Evolutionary conservation across 2,888 invertebrate species (phyloP).

Genomic region (Drosophila pegasa): DNA sequence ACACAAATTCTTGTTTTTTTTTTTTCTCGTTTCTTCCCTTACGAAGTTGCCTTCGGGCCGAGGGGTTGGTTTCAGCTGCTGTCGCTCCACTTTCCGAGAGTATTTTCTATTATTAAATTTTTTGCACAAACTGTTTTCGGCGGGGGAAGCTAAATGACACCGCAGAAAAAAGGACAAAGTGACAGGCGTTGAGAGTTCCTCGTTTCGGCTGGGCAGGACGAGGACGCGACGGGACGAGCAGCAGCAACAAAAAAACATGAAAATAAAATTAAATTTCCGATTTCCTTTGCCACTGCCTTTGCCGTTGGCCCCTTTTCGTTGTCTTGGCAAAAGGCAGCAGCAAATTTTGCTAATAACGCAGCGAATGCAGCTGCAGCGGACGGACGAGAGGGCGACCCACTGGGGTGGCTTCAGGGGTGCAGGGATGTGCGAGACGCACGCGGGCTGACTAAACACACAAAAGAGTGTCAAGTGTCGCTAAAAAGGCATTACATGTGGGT

Average conservation of each 20-base stretch:
- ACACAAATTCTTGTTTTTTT: slow-evolving; percentile 33
- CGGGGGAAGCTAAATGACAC: slow-evolving; percentile 70
- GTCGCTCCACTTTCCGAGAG: slow-evolving; percentile 61
- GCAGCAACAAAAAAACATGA: slow-evolving; percentile 75
- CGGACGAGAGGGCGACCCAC: slow-evolving; percentile 2
- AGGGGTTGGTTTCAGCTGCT: slow-evolving; percentile 66
- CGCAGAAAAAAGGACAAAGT: slow-evolving; percentile 72
- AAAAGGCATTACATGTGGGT: slow-evolving; percentile 68
- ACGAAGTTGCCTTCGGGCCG: slow-evolving; percentile 18
- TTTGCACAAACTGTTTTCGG: slow-evolving; percentile 56
- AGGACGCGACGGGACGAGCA: slow-evolving; percentile 18
- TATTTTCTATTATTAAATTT: slow-evolving; percentile 79
- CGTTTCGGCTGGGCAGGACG: slow-evolving; percentile 10
- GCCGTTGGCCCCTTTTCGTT: slow-evolving; percentile 18
- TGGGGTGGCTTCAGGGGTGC: slow-evolving; percentile 36
- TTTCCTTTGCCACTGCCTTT: slow-evolving; percentile 38
- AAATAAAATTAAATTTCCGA: slow-evolving; percentile 81
- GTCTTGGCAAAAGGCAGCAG: slow-evolving; percentile 40
- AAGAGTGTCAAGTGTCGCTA: slow-evolving; percentile 80
- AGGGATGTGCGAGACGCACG: slow-evolving; percentile 60
- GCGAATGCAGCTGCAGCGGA: slow-evolving; percentile 65
- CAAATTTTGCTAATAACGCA: slow-evolving; percentile 76
- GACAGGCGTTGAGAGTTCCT: slow-evolving; percentile 51
- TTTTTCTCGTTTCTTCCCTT: slow-evolving; percentile 35
- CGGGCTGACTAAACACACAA: slow-evolving; percentile 73